Conservation (phyloP, 92 coral and sea anemone species). For the Plumapathes pennacea region DNA sequence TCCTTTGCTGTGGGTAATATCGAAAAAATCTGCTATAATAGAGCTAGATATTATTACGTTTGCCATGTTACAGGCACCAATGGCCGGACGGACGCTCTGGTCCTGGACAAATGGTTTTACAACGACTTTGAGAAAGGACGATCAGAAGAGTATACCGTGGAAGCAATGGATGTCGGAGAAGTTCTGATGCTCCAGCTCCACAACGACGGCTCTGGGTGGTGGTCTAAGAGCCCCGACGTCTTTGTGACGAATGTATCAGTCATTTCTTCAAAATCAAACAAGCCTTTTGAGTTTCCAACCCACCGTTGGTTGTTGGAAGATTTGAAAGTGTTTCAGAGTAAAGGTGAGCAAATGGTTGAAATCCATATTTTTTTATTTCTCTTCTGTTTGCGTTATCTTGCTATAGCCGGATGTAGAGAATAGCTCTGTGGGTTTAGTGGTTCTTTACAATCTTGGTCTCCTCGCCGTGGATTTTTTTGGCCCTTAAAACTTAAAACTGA, state of each 20-base stretch:
- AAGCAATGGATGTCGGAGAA: constrained; percentile 49
- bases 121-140: constrained; percentile 21
- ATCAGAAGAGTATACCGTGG: constrained; percentile 16
- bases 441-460: too few species aligned
- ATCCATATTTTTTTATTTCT: too few species aligned
- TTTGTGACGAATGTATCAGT: constrained; percentile 24
- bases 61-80: too few species aligned
- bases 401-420: too few species aligned
- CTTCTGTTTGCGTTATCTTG: too few species aligned
- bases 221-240: constrained; percentile 7
- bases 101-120: constrained; percentile 32
- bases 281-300: constrained; percentile 13
- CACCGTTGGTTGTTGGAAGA: constrained; percentile 24
- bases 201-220: constrained; percentile 5
- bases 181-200: constrained; percentile 31
- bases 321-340: constrained; percentile 17
- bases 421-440: too few species aligned
- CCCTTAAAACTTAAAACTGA: too few species aligned
- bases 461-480: too few species aligned
- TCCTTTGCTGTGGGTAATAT: too few species aligned
- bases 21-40: too few species aligned
- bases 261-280: constrained; percentile 6
- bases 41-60: too few species aligned
- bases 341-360: too few species aligned
- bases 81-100: constrained; percentile 48